Base-by-base conservation (phyloP, 2,113 vertebrate species). In the Lates calcarifer region DNA sequence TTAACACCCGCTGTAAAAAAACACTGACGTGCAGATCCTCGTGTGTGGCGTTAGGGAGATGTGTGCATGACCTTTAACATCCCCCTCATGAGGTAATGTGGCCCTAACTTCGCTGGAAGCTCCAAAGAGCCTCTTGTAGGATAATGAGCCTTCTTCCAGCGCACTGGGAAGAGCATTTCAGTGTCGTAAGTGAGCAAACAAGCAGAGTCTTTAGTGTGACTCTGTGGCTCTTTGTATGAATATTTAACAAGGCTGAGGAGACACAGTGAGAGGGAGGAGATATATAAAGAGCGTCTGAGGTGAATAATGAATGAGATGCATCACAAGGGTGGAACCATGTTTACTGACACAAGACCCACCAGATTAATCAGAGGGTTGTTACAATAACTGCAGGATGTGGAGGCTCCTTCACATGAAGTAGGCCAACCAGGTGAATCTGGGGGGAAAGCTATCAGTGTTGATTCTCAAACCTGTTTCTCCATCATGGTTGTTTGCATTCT, bases 261-360 rank as follows among this genome's bases (percentile, higher is more conserved):
- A 87, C 67, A 81, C 31, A 33, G 60, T 9, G 43, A 72, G 83
- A 83, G 64, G 77, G 81, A 80, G 80, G 83, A 85, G 87, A 81
- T 82, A 79, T 85, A 88, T 88, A 90, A 89, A 89, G 87, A 89
- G 80, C 22, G 67, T 83, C 63, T 55, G 64, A 60, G 33, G 80
- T 93, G 77, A 90, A 92, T 90, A 86, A 92, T 87, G 85, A 82
- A 93, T 90, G 82, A 90, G 67, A 70, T n/a, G 74, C 74, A 71
- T 49, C 74, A 41, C 47, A 61, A 61, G 73, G 69, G 72, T 73
- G 68, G 61, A 53, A 43, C 47, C 72, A 13, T 65, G 73, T 84
- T 88, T 75, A 82, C 78, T 20, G 76, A 71, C 83, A 64, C 57
- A 74, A n/a, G 39, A 53, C 51, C 29, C 68, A 57, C 0, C 0